Percentiles rank a stretch among this genome's conserved stretches.
phyloP scores from a whole-genome alignment of 2,888 invertebrate genomes.

The Tachina fera region DNA sequence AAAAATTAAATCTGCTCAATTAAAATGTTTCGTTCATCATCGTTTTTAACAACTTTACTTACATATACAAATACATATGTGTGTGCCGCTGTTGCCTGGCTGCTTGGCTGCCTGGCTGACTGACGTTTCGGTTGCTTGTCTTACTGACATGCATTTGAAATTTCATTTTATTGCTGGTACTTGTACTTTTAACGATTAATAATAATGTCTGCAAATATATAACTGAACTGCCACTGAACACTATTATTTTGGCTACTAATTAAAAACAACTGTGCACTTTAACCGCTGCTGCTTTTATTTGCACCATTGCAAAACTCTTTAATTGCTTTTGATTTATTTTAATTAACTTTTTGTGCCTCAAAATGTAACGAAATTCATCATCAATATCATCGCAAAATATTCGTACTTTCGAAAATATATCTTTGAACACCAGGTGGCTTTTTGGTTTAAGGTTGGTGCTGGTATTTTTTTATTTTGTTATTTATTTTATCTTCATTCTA shows the following conservation, averaged over 20 bases:
- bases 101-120: neutral
- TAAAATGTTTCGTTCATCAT: slow-evolving; percentile 37
- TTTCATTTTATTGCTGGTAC: slow-evolving; percentile 54
- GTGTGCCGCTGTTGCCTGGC: slow-evolving; percentile 17
- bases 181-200: slow-evolving; percentile 50
- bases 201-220: slow-evolving; percentile 15
- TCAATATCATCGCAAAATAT: slow-evolving; percentile 6
- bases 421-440: slow-evolving; percentile 88
- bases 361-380: slow-evolving; percentile 19
- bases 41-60: slow-evolving; percentile 31
- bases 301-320: slow-evolving; percentile 54
- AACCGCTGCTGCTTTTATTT: slow-evolving; percentile 36
- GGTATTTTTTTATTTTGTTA: slow-evolving; percentile 71
- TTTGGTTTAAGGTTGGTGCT: slow-evolving; percentile 95
- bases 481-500: slow-evolving; percentile 18
- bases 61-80: neutral
- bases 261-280: slow-evolving; percentile 37
- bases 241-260: slow-evolving; percentile 24
- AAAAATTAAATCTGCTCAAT: slow-evolving; percentile 3
- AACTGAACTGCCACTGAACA: slow-evolving; percentile 18
- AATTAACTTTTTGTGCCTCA: slow-evolving; percentile 59
- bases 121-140: neutral
- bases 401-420: slow-evolving; percentile 11
- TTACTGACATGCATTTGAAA: slow-evolving; percentile 53
- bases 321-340: slow-evolving; percentile 73